Conservation (phyloP, 2,888 invertebrate species). For the Mythimna lalbum region DNA sequence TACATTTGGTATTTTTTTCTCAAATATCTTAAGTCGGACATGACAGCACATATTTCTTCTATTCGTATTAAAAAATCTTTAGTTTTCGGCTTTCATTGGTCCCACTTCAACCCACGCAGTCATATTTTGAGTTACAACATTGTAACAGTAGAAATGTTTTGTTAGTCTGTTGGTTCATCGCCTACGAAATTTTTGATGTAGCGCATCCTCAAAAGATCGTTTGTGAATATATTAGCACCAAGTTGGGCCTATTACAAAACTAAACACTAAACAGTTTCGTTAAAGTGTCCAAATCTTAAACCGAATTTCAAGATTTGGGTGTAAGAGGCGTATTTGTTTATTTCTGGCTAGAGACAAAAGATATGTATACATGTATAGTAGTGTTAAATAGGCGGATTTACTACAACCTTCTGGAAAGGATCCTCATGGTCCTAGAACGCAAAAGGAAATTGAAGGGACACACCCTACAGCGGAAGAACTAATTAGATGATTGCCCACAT, state of each 20-base stretch:
- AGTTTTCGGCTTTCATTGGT: constrained; percentile 7
- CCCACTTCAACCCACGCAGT: constrained; percentile 36
- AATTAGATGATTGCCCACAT: too few relatives aligned
- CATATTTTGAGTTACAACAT: constrained; percentile 24
- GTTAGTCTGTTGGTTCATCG: constrained; percentile 35
- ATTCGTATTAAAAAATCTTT: background rate
- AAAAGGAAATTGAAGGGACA: too few relatives aligned
- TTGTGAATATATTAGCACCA: constrained; percentile 1
- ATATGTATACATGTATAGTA: too few relatives aligned
- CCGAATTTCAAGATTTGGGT: background rate
- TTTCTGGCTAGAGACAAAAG: background rate
- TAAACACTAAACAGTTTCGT: background rate
- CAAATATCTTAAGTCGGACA: background rate
- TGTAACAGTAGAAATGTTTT: constrained; percentile 17
- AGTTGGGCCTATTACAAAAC: constrained; percentile 1
- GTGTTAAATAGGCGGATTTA: too few relatives aligned
- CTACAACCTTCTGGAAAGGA: too few relatives aligned
- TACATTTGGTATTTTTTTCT: background rate
- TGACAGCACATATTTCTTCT: constrained; percentile 9
- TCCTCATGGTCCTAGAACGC: too few relatives aligned
- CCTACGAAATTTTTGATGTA: constrained; percentile 34
- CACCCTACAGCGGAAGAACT: too few relatives aligned
- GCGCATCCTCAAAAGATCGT: constrained; percentile 12
- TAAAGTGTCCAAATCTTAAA: background rate
- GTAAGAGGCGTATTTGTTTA: background rate